Evolutionary conservation across 2,888 invertebrate genomes (phyloP), one percentile per base, ranked within the genome.

Genomic region (Scrobipalpa costella): DNA sequence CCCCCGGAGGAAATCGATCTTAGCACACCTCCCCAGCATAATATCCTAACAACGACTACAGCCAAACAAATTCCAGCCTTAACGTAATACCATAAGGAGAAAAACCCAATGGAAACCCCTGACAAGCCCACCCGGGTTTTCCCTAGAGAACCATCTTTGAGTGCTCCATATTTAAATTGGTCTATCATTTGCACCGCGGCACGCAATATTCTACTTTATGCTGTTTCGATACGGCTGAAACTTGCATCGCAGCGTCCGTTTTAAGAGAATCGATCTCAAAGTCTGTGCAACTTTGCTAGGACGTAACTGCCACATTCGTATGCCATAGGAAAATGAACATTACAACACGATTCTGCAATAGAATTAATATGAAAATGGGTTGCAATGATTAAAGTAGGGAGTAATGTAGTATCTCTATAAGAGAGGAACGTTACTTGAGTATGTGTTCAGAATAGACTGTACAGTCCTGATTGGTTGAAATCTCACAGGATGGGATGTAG

Each of bases 101-200:
- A 64, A 71, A 78, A 67, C 52, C 71, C 15, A 44, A 0, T 63
- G 80, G 72, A 81, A 78, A 77, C 67, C 80, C 73, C 55, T 84
- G 71, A 65, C 66, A 52, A 36, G 62, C 57, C 68, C 70, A 69
- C 73, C 73, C 74, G 77, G 83, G 75, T 88, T 88, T 90, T 91
- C 90, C 90, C 90, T 84, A 84, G 89, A 91, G 91, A 88, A 86
- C 90, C 90, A 91, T 91, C 91, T 90, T 88, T 80, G 78, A 78
- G 76, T 78, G 87, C 81, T 86, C 88, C 83, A 87, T 88, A 85
- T 86, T 84, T 81, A 85, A 89, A 90, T 86, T 84, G 86, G 75
- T 84, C 79, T 88, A 89, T 87, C 85, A 83, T 81, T 84, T 76
- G 68, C 49, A 33, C 7, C 0, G 1, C 7, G 19, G 1, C 71